Conservation (phyloP, 2,797 vertebrate genomes). For the Poecilia velifera region DNA sequence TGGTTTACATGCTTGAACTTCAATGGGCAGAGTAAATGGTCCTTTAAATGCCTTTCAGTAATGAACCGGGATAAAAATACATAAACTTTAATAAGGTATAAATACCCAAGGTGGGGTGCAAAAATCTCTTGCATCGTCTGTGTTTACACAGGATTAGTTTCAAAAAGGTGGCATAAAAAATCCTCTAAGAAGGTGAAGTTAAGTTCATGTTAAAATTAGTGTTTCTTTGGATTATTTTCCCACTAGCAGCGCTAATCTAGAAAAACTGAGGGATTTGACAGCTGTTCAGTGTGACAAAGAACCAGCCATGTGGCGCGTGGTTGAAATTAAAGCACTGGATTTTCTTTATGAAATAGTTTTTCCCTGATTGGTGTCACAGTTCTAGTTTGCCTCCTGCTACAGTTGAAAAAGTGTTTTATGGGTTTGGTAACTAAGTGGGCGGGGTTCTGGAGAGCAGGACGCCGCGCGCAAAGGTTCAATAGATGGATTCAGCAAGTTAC, state of each 20-base stretch:
- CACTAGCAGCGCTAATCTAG: not conserved
- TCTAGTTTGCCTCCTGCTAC: too few species aligned
- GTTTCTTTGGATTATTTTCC: not conserved
- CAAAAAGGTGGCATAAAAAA: too few species aligned
- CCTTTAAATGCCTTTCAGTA: slow-evolving; percentile 14
- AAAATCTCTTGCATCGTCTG: not conserved
- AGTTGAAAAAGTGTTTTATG: too few species aligned
- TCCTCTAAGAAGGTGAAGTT: not conserved
- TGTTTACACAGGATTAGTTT: not conserved
- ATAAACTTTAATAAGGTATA: slow-evolving; percentile 14
- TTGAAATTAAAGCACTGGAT: not conserved
- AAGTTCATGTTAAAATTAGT: not conserved
- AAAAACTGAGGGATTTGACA: not conserved
- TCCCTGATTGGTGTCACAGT: not conserved
- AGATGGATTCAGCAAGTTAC: too few species aligned
- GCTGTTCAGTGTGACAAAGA: not conserved
- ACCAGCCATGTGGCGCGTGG: not conserved
- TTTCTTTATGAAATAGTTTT: not conserved
- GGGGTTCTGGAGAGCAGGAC: too few species aligned
- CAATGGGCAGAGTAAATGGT: slow-evolving; percentile 24
- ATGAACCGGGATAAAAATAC: slow-evolving; percentile 21
- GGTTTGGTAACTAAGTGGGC: too few species aligned
- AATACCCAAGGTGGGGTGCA: not conserved
- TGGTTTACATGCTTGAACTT: slow-evolving; percentile 25
- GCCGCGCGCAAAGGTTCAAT: too few species aligned